Percentiles rank a stretch among this genome's conserved stretches.
phyloP scores from a whole-genome alignment of 2,888 invertebrate species.

The Lasioglossum figueresi region DNA sequence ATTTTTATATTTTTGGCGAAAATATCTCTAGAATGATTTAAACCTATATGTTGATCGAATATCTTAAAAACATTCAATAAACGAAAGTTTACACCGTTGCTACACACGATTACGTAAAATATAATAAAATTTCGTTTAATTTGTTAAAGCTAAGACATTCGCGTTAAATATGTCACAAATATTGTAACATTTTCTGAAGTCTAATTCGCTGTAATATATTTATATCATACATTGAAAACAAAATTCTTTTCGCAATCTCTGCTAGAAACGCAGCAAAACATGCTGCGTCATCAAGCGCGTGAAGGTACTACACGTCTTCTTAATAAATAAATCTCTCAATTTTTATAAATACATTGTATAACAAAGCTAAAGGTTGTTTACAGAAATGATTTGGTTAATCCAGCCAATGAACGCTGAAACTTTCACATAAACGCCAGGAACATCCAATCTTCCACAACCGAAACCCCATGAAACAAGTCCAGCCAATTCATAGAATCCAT shows the following conservation, averaged over 20 bases:
- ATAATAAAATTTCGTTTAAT: constrained; percentile 32
- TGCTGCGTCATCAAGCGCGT: constrained; percentile 61
- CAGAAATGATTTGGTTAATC: constrained; percentile 98
- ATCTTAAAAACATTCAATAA: not conserved
- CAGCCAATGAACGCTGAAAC: constrained; percentile 97
- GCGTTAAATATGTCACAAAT: constrained; percentile 19
- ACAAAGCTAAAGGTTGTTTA: constrained; percentile 89
- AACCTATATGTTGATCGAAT: not conserved
- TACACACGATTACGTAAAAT: not conserved
- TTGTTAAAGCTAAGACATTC: constrained; percentile 33
- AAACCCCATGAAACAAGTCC: constrained; percentile 98
- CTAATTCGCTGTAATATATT: constrained; percentile 8
- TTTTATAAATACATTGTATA: constrained; percentile 44
- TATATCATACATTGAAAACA: constrained; percentile 26
- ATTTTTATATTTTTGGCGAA: not conserved
- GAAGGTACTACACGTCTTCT: constrained; percentile 52
- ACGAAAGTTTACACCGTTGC: constrained; percentile 39
- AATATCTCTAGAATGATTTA: constrained; percentile 7
- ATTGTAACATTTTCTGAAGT: constrained; percentile 23
- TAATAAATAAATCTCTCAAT: constrained; percentile 65
- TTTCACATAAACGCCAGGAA: constrained; percentile 98
- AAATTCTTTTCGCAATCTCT: constrained; percentile 22
- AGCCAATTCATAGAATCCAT: constrained; percentile 96
- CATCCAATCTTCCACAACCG: constrained; percentile 95
- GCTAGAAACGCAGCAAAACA: constrained; percentile 32